Evolutionary conservation across 2,888 invertebrate genomes (phyloP), one percentile per base, ranked within the genome.

Genomic region (Drosophila ezoana): DNA sequence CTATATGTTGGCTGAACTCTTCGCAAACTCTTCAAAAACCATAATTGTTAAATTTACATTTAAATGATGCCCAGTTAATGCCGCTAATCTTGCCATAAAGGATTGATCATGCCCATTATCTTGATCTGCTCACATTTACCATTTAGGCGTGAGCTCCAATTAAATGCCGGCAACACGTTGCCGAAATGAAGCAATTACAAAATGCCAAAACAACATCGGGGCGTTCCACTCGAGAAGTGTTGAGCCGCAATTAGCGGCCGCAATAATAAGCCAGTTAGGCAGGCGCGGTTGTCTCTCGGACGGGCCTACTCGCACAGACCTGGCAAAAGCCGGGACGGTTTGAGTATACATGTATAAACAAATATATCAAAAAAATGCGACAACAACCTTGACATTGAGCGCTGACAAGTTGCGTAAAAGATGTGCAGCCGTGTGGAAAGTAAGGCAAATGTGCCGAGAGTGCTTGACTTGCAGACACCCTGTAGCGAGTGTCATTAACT

Each of bases 381-480:
- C 62, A 67, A 60, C 72, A 87, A 87, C 85, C 85, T 85, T 85
- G 85, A 80, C 85, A 85, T 87, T 85, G 80, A 76, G 57, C 32
- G 59, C 72, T 62, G 76, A 72, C 77, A 75, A 67, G 79, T 67
- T 68, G 68, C 52, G 71, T 65, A 32, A 76, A 75, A 81, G 76
- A 73, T 87, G 85, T 68, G 84, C 87, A 81, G 40, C 79, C 57
- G 60, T 40, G 71, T 81, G 81, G 78, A 87, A 87, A 82, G 68
- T 48, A 56, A 66, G 49, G 32, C 35, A 66, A 56, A 57, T 51
- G 20, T 6, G 18, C 33, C 2, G 49, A 37, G 11, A 18, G 1
- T 49, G 54, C n/a, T 20, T 33, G 35, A 63, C 38, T 10, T 10
- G 1, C 4, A 38, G 28, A 49, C 54, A 70, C 71, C 63, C 45